These are phyloP conservation scores for Synanthedon formicaeformis DNA, from an alignment of 2,888 invertebrate species.

Conservation along the genomic window DNA sequence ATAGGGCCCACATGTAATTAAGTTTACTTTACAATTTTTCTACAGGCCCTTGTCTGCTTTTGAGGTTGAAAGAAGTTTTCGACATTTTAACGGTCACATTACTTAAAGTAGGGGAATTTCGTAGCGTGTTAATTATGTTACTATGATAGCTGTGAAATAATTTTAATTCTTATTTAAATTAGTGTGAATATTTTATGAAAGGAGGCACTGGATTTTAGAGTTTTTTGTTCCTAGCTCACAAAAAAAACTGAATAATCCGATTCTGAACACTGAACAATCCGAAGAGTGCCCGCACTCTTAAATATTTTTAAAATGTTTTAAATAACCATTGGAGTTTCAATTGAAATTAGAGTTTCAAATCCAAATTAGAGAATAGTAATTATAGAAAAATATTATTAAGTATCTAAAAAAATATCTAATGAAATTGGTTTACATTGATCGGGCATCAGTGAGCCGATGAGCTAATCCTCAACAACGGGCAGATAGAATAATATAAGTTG, in stretches of 20 bases:
- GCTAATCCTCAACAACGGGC: constrained; percentile 47
- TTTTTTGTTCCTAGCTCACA: too few relatives aligned
- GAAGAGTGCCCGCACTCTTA: too few relatives aligned
- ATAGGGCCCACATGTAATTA: constrained; percentile 54
- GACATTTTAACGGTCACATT: constrained; percentile 39
- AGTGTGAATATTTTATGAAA: too few relatives aligned
- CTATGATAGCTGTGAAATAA: neutral
- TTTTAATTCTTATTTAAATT: neutral
- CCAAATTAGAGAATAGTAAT: too few relatives aligned
- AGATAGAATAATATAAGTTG: constrained; percentile 60
- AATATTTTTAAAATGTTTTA: too few relatives aligned
- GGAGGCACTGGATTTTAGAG: too few relatives aligned
- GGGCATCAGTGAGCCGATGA: constrained; percentile 18
- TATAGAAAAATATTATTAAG: too few relatives aligned
- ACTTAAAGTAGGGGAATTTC: constrained; percentile 20
- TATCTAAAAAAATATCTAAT: too few relatives aligned
- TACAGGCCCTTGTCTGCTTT: constrained; percentile 15
- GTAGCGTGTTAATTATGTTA: neutral
- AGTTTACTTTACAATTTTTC: constrained; percentile 23
- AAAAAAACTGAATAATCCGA: too few relatives aligned
- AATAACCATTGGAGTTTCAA: too few relatives aligned
- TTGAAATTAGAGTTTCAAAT: too few relatives aligned
- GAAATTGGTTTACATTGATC: neutral
- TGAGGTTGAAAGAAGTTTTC: constrained; percentile 23
- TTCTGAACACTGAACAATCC: too few relatives aligned